Evolutionary conservation across 2,888 invertebrate species (phyloP).

Genomic region (Plebejus melissa): DNA sequence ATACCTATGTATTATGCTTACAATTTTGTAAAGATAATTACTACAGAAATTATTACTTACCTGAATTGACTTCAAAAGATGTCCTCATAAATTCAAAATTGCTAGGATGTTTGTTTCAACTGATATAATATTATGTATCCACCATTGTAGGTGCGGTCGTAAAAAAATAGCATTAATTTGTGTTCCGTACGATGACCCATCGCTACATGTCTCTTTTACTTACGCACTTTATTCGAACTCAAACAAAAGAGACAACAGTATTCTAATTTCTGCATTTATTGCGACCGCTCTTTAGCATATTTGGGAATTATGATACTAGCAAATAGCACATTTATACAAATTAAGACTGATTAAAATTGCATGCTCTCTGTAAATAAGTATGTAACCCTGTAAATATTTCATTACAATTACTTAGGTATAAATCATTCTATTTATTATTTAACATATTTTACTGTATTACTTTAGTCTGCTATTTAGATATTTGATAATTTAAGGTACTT

Average conservation of each 20-base stretch:
- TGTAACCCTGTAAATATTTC: constrained; percentile 33
- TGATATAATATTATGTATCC: too few relatives aligned
- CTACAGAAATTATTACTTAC: not conserved
- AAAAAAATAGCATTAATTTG: too few relatives aligned
- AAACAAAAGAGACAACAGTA: too few relatives aligned
- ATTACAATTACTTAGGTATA: constrained; percentile 21
- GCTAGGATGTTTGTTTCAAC: too few relatives aligned
- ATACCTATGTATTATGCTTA: too few relatives aligned
- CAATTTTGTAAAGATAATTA: not conserved
- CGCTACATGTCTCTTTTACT: too few relatives aligned
- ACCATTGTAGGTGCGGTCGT: too few relatives aligned
- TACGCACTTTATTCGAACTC: too few relatives aligned
- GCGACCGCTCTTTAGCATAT: not conserved
- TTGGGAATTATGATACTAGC: not conserved
- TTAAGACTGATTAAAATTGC: constrained; percentile 42
- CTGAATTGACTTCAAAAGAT: not conserved
- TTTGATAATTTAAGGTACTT: constrained; percentile 16
- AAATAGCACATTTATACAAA: constrained; percentile 14
- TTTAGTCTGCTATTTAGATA: constrained; percentile 9
- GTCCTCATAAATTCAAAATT: too few relatives aligned
- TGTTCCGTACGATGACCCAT: too few relatives aligned
- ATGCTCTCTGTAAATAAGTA: constrained; percentile 41
- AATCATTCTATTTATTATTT: constrained; percentile 37
- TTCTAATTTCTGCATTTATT: too few relatives aligned
- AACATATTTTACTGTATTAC: constrained; percentile 29